Evolutionary conservation across 2,888 invertebrate species (phyloP), one percentile per base, ranked within the genome.

Genomic region (Acleris literana): DNA sequence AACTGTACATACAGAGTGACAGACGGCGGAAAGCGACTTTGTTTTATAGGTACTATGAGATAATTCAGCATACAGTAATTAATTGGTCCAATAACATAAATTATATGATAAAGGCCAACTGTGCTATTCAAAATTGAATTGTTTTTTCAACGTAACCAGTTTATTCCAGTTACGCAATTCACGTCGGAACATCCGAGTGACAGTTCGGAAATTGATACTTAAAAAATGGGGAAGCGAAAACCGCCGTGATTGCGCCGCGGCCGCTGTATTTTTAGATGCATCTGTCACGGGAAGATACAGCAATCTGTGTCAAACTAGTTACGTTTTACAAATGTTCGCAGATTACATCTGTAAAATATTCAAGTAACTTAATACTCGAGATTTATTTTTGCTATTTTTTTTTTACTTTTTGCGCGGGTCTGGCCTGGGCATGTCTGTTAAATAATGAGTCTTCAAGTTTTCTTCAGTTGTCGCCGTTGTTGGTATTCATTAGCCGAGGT

Each of bases 181-280:
- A 44, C 48, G 55, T 65, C 48, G 17, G 25, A 52, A 22, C 20
- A 11, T 22, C 11, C 20, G 60, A 71, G 60, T 51, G 70, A 64
- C 71, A 67, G 65, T n/a, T 33, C 60, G 69, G 63, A 69, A 70
- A 72, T 70, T 64, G 71, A 72, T 69, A 70, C 69, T 69, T 69
- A 64, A 69, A 65, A 67, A 69, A 33, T 48, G 65, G 33, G 63
- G 44, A 46, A 62, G 18, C 44, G 61, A 59, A 59, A 55, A 46
- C 63, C 29, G 46, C 17, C 17, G 46, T 17, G 46, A 53, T 58
- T 64, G 46, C 46, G 66, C 54, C 60, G 62, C 48, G 68, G 65
- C 65, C 57, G 29, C 60, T 63, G 65, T 65, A 66, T 70, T 70
- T 69, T 65, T 52, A 65, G 61, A 64, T 58, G 61, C 60, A 62